Percentiles rank a stretch among this genome's conserved stretches.
Conservation (phyloP, 2,797 vertebrate species). For the Thunnus albacares region DNA sequence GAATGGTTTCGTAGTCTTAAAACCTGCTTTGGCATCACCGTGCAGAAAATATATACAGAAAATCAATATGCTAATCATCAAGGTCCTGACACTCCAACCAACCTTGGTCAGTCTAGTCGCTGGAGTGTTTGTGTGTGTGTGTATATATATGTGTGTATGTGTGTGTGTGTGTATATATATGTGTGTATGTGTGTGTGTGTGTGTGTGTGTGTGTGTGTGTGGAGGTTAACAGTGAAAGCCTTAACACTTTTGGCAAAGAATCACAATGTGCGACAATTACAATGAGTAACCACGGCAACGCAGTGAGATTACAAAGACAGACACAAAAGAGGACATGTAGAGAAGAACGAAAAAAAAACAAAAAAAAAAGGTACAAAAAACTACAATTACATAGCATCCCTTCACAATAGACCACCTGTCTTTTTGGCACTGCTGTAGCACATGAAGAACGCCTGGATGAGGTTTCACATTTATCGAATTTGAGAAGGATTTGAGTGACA, state of each 20-base stretch:
- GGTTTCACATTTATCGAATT: conserved; percentile 15
- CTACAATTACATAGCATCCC: conserved; percentile 11
- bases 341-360: neutral
- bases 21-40: conserved; percentile 68
- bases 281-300: conserved; percentile 36
- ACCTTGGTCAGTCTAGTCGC: conserved; percentile 46
- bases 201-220: conserved; percentile 39
- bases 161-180: conserved; percentile 1
- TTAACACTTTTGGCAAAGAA: conserved; percentile 77
- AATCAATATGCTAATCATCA: conserved; percentile 28
- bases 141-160: neutral
- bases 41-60: conserved; percentile 54
- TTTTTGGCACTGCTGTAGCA: conserved; percentile 72
- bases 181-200: neutral
- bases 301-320: conserved; percentile 27
- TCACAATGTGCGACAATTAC: conserved; percentile 59
- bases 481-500: neutral
- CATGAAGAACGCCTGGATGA: conserved; percentile 7
- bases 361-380: neutral
- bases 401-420: neutral
- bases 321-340: conserved; percentile 17
- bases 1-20: conserved; percentile 40
- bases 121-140: conserved; percentile 36
- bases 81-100: conserved; percentile 55
- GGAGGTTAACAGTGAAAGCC: conserved; percentile 77